Evolutionary conservation across 2,888 invertebrate species (phyloP).

Genomic region (Eurytoma adleriae): DNA sequence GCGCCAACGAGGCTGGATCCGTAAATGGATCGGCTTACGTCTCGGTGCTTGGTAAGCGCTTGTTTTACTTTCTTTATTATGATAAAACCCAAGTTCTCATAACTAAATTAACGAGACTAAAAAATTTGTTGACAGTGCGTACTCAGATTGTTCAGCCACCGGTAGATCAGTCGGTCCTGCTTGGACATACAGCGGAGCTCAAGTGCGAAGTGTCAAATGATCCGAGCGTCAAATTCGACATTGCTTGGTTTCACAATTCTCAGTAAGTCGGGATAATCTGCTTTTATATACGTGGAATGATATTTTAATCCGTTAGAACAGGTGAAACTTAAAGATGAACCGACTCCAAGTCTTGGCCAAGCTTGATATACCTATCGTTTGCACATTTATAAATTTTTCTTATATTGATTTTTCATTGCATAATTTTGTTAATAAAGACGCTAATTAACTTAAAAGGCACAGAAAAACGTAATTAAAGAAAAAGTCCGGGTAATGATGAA

Average conservation of each 20-base stretch:
- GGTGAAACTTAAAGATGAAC: not conserved
- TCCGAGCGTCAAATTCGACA: slow-evolving; percentile 89
- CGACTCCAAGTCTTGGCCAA: no score
- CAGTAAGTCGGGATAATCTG: slow-evolving; percentile 79
- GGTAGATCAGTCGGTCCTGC: slow-evolving; percentile 91
- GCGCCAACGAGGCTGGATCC: slow-evolving; percentile 93
- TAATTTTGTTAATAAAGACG: no score
- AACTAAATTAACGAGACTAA: not conserved
- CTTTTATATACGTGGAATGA: slow-evolving; percentile 17
- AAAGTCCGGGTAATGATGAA: no score
- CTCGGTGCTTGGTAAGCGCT: slow-evolving; percentile 85
- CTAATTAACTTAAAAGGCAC: no score
- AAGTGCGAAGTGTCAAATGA: slow-evolving; percentile 97
- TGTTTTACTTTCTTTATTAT: slow-evolving; percentile 26
- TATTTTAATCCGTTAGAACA: slow-evolving; percentile 4
- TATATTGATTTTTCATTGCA: no score
- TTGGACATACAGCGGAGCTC: slow-evolving; percentile 94
- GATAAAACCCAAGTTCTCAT: not conserved
- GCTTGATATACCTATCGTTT: no score
- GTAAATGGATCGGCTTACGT: slow-evolving; percentile 90
- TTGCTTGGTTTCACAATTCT: slow-evolving; percentile 92
- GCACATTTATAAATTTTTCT: no score
- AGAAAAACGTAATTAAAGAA: not conserved
- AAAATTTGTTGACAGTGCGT: slow-evolving; percentile 80
- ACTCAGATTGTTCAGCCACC: slow-evolving; percentile 97